Evolutionary conservation across 2,113 vertebrate species (phyloP).

Genomic region (Nasalis larvatus): DNA sequence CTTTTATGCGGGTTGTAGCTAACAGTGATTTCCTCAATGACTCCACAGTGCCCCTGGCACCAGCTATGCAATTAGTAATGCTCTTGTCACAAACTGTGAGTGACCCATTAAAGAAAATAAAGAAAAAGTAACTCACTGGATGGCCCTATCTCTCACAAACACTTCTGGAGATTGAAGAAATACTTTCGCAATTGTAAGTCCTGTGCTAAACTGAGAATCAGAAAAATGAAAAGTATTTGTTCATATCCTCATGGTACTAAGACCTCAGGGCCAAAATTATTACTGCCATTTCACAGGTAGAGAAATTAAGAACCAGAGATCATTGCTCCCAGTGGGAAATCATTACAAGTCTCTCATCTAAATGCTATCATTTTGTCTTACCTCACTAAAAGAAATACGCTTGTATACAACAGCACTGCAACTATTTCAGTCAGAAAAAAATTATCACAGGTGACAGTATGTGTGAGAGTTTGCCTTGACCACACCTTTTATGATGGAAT

Average conservation of each 20-base stretch:
- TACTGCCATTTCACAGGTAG: neutral
- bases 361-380: neutral
- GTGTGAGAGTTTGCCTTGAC: constrained; percentile 57
- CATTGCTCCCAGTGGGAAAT: neutral
- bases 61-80: constrained; percentile 54
- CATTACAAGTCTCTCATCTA: neutral
- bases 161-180: neutral
- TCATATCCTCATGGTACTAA: neutral
- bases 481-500: constrained; percentile 65
- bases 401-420: neutral
- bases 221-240: neutral
- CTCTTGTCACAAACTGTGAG: constrained; percentile 67
- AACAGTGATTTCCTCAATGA: constrained; percentile 43
- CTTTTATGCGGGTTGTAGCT: constrained; percentile 45
- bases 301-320: neutral
- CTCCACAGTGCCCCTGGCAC: constrained; percentile 56
- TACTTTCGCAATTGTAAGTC: neutral
- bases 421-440: neutral
- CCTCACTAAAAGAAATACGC: neutral
- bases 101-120: constrained; percentile 38
- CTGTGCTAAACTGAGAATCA: neutral
- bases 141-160: neutral
- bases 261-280: neutral
- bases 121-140: neutral
- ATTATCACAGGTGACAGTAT: neutral